Percentiles rank a stretch among this genome's conserved stretches.
These are phyloP conservation scores for Ornithoptera alexandrae DNA, from an alignment of 2,888 invertebrate species.

Conservation along the genomic window DNA sequence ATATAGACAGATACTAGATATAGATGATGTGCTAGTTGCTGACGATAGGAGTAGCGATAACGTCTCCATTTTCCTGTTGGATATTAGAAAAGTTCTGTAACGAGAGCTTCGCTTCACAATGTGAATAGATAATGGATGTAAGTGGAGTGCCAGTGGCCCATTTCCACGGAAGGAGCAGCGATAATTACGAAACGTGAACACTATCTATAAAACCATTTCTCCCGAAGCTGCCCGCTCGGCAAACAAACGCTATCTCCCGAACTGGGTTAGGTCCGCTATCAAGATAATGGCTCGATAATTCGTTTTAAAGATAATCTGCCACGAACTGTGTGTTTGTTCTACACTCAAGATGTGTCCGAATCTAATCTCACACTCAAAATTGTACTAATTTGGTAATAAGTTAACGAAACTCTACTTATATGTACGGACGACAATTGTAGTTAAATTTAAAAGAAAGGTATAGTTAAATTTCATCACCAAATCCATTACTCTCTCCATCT, in stretches of 20 bases:
- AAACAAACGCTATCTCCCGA: constrained; percentile 46
- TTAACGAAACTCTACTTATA: not conserved
- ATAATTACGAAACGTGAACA: constrained; percentile 16
- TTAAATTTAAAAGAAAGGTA: too few species aligned
- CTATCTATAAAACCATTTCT: constrained; percentile 28
- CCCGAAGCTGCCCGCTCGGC: constrained; percentile 19
- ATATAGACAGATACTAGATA: too few species aligned
- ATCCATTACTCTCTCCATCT: too few species aligned
- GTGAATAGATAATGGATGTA: constrained; percentile 5
- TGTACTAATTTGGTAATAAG: constrained; percentile 22
- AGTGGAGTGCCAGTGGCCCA: constrained; percentile 10
- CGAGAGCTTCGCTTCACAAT: not conserved
- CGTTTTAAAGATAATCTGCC: constrained; percentile 52
- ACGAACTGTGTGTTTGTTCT: constrained; percentile 51
- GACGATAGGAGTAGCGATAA: too few species aligned
- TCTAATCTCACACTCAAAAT: constrained; percentile 34
- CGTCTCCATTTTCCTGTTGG: not conserved
- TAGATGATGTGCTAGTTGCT: too few species aligned
- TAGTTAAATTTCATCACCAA: too few species aligned
- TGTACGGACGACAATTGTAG: too few species aligned
- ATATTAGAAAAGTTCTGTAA: not conserved
- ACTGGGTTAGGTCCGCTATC: constrained; percentile 58
- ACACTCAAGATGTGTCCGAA: constrained; percentile 52
- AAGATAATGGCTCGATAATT: constrained; percentile 65
- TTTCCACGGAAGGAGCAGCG: constrained; percentile 11